Conservation (phyloP, 2,888 invertebrate species). For the Boloria selene region DNA sequence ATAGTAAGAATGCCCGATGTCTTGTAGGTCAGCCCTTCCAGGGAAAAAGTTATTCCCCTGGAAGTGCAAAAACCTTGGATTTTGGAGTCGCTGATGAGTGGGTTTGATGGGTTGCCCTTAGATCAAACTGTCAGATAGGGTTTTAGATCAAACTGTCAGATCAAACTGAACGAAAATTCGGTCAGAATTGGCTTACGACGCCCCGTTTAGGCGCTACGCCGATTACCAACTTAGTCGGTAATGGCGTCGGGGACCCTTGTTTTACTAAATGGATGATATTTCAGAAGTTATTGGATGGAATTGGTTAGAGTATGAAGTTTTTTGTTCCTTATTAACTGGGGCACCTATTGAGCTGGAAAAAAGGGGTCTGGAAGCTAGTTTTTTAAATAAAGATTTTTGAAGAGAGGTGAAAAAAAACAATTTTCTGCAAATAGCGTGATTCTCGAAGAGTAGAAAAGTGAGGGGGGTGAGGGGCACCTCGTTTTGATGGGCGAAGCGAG, state of each 20-base stretch:
- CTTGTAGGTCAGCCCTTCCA: not conserved
- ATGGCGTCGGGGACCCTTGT: constrained; percentile 3
- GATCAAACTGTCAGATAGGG: no score
- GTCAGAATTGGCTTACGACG: not conserved
- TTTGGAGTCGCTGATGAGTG: not conserved
- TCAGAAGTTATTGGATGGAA: not conserved
- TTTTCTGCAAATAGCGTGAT: not conserved
- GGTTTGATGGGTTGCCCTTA: not conserved
- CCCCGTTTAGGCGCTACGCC: not conserved
- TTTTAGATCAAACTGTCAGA: no score
- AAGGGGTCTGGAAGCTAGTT: no score
- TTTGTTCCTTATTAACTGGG: no score
- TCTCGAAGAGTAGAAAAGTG: not conserved
- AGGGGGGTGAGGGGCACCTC: constrained; percentile 3
- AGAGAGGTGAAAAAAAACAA: no score
- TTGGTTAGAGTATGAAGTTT: not conserved
- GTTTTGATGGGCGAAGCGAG: not conserved
- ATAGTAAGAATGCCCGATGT: not conserved
- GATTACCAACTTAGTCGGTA: not conserved
- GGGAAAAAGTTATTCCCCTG: constrained; percentile 4
- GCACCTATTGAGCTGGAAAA: no score
- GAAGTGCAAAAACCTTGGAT: constrained; percentile 1
- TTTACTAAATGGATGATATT: not conserved
- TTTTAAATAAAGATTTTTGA: no score
- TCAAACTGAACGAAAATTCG: no score